These are phyloP conservation scores for Autographa gamma DNA, from an alignment of 2,888 invertebrate species.

Conservation along the genomic window DNA sequence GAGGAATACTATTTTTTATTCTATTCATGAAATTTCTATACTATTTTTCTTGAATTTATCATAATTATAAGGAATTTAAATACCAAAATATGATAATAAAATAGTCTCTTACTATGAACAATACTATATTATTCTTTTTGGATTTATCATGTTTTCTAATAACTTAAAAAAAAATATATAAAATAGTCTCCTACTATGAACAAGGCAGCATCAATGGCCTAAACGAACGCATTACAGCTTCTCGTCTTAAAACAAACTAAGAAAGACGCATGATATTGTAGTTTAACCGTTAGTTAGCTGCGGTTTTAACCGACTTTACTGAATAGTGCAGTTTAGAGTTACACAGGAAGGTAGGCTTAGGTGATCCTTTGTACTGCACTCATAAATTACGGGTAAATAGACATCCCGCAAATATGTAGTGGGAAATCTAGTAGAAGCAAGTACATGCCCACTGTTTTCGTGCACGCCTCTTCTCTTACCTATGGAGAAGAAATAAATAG, in stretches of 20 bases:
- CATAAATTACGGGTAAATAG: neutral
- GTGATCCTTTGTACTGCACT: neutral
- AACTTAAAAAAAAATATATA: too few relatives aligned
- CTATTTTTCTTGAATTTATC: too few relatives aligned
- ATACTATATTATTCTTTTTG: too few relatives aligned
- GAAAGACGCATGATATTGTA: constrained; percentile 46
- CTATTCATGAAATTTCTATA: too few relatives aligned
- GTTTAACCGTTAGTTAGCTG: constrained; percentile 36
- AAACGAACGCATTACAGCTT: constrained; percentile 25
- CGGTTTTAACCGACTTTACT: constrained; percentile 13
- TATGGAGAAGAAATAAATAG: too few relatives aligned
- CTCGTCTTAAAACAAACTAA: constrained; percentile 33
- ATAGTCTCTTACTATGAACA: too few relatives aligned
- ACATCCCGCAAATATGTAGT: neutral
- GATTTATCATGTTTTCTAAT: too few relatives aligned
- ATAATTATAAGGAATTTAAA: too few relatives aligned
- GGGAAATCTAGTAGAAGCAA: neutral
- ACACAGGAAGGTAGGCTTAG: constrained; percentile 11
- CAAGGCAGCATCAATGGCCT: constrained; percentile 44
- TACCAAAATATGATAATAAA: too few relatives aligned
- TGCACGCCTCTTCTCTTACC: too few relatives aligned
- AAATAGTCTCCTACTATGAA: constrained; percentile 32
- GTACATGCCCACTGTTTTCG: too few relatives aligned
- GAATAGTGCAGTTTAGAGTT: constrained; percentile 6
- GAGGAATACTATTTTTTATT: too few relatives aligned